phyloP scores from a whole-genome alignment of 2,113 vertebrate species.

The Gobiocypris rarus region DNA sequence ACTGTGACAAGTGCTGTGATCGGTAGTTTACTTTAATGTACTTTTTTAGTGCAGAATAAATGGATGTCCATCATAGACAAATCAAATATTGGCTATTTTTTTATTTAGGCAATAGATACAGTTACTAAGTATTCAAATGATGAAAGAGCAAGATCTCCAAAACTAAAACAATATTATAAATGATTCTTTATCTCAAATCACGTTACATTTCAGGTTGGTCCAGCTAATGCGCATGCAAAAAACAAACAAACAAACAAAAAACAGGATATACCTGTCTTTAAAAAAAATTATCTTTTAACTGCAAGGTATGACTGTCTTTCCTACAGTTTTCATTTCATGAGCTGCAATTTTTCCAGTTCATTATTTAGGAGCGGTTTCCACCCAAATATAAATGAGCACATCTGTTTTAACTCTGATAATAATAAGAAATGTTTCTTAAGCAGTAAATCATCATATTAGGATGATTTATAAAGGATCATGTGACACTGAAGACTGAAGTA shows the following conservation, averaged over 20 bases:
- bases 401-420: background rate
- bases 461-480: background rate
- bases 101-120: background rate
- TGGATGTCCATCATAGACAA: background rate
- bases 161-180: background rate
- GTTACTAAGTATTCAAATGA: background rate
- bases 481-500: background rate
- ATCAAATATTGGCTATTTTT: background rate
- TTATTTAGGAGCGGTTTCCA: background rate
- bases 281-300: too few species aligned
- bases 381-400: background rate
- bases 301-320: too few species aligned
- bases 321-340: background rate
- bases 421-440: background rate
- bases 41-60: background rate
- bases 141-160: background rate
- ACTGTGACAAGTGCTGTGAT: background rate
- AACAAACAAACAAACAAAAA: background rate
- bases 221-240: background rate
- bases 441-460: background rate
- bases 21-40: background rate
- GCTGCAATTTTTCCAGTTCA: background rate
- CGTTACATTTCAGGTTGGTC: background rate
- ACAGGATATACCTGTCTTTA: too few species aligned
- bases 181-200: background rate